These are phyloP conservation scores for Formica exsecta DNA, from an alignment of 1,140 invertebrate genomes.

Conservation along the genomic window DNA sequence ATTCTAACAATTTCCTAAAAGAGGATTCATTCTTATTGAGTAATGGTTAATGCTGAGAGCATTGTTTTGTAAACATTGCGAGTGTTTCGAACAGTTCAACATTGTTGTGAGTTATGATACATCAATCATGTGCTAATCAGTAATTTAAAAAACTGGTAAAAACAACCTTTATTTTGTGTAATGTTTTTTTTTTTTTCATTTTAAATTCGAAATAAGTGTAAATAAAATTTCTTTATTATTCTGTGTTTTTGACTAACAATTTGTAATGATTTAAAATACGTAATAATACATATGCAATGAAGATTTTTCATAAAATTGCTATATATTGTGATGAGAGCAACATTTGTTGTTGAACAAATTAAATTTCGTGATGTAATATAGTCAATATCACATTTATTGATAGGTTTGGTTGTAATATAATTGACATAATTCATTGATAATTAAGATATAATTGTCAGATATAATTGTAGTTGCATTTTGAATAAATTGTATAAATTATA, in stretches of 20 bases:
- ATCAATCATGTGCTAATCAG: not conserved
- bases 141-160: not conserved
- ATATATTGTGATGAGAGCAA: not conserved
- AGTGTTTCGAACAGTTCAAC: not conserved
- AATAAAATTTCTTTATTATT: not conserved
- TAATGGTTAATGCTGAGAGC: not conserved
- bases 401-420: not conserved
- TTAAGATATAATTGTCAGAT: not conserved
- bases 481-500: not conserved
- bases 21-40: not conserved
- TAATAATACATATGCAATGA: not conserved
- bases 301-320: not conserved
- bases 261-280: not conserved
- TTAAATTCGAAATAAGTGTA: not conserved
- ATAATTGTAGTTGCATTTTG: not conserved
- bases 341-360: not conserved
- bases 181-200: not conserved
- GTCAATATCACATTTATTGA: not conserved
- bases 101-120: not conserved
- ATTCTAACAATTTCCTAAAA: not conserved
- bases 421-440: not conserved
- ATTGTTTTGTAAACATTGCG: slow-evolving; percentile 31
- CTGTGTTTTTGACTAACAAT: not conserved
- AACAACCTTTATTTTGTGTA: not conserved
- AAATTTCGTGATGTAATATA: not conserved